These are phyloP conservation scores for Melanophora roralis DNA, from an alignment of 2,888 invertebrate genomes.

Conservation along the genomic window DNA sequence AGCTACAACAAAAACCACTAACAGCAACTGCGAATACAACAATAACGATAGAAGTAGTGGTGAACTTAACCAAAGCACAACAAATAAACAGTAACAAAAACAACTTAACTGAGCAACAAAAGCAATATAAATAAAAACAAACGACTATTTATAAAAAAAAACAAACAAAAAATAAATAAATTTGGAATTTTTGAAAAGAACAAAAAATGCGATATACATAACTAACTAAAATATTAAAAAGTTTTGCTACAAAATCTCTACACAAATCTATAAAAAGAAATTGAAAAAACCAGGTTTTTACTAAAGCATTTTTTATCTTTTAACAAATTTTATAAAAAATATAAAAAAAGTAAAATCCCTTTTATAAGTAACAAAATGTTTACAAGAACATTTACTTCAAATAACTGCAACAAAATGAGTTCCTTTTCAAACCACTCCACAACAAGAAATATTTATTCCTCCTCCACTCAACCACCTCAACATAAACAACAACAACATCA, in stretches of 20 bases:
- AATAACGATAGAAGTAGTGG: constrained; percentile 8
- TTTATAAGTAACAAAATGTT: constrained; percentile 31
- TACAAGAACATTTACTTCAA: constrained; percentile 39
- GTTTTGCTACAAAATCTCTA: background rate
- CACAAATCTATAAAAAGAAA: background rate
- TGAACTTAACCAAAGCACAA: constrained; percentile 32
- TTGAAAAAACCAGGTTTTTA: constrained; percentile 7
- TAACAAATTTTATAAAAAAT: background rate
- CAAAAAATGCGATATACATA: constrained; percentile 8
- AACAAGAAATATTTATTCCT: constrained; percentile 6
- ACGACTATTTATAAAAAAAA: constrained; percentile 40
- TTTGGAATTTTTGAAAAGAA: no score
- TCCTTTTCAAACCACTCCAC: constrained; percentile 48
- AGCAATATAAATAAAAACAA: constrained; percentile 42
- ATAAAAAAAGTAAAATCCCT: background rate
- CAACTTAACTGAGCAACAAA: constrained; percentile 6
- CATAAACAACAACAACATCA: constrained; percentile 8
- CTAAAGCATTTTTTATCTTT: constrained; percentile 2
- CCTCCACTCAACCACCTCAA: constrained; percentile 4
- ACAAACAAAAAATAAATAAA: no score
- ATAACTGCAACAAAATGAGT: constrained; percentile 55
- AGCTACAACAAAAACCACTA: constrained; percentile 16
- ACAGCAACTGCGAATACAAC: background rate
- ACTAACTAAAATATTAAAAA: background rate
- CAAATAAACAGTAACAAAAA: constrained; percentile 32